phyloP scores from a whole-genome alignment of 2,113 vertebrate genomes.

The Corydoras maculifer region DNA sequence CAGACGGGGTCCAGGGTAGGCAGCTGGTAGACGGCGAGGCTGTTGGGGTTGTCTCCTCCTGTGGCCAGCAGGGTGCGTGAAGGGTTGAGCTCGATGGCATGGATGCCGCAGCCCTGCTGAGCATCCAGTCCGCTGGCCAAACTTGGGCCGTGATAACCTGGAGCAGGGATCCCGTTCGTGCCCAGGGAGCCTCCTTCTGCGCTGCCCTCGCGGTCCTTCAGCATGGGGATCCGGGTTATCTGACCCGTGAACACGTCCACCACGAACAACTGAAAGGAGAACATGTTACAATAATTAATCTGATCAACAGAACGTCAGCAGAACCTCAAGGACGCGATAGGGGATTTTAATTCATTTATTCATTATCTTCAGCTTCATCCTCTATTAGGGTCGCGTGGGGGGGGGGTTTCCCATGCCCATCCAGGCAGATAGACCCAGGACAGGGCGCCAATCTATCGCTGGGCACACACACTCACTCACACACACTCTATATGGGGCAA shows the following conservation, averaged over 20 bases:
- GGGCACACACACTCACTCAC: no score
- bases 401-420: no score
- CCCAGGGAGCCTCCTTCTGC: conserved; percentile 48
- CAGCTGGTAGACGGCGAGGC: conserved; percentile 89
- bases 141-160: conserved; percentile 51
- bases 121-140: conserved; percentile 61
- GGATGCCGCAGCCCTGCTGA: conserved; percentile 94
- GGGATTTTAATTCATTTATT: no score
- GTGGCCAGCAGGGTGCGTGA: conserved; percentile 88
- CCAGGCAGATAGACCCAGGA: no score
- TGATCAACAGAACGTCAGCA: no score
- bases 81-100: conserved; percentile 93
- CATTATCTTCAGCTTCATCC: no score
- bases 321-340: no score
- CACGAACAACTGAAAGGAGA: conserved; percentile 81
- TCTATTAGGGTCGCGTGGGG: no score
- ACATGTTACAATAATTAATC: neutral
- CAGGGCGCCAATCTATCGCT: no score
- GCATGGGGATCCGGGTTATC: conserved; percentile 94
- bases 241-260: conserved; percentile 87
- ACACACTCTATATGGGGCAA: no score
- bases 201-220: conserved; percentile 74
- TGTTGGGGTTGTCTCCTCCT: conserved; percentile 97
- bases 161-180: conserved; percentile 33
- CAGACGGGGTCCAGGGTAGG: conserved; percentile 95